Conservation (phyloP, 2,113 vertebrate genomes). For the Toxotes jaculatrix region DNA sequence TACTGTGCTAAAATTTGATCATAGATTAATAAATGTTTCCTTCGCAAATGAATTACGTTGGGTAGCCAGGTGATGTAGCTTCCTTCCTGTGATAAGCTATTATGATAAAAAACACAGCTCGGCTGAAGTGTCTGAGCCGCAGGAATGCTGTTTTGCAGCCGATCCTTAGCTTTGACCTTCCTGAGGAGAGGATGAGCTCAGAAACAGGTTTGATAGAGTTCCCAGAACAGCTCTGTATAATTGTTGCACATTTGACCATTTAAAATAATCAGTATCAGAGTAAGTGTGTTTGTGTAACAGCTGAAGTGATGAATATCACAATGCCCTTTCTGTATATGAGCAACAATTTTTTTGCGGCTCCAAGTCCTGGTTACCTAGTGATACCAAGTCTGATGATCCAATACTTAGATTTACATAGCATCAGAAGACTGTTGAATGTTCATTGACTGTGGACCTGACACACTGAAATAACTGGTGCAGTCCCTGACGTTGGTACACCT, state of each 20-base stretch:
- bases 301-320: too few species aligned
- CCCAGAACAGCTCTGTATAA: background rate
- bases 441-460: background rate
- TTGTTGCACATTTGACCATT: background rate
- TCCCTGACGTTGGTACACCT: too few species aligned
- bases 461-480: background rate
- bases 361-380: too few species aligned
- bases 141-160: background rate
- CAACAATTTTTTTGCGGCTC: too few species aligned
- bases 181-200: background rate
- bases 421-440: background rate
- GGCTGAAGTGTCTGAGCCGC: background rate
- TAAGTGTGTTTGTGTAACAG: too few species aligned
- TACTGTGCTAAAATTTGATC: background rate
- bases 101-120: background rate
- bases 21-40: background rate
- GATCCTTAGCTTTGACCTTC: slow-evolving; percentile 31
- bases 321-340: too few species aligned
- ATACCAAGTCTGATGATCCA: background rate
- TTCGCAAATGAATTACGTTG: background rate
- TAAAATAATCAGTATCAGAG: too few species aligned
- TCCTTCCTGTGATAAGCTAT: background rate
- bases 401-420: too few species aligned
- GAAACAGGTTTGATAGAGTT: background rate
- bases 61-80: background rate